Evolutionary conservation across 2,888 invertebrate species (phyloP).

Genomic region (Toxonevra muliebris): DNA sequence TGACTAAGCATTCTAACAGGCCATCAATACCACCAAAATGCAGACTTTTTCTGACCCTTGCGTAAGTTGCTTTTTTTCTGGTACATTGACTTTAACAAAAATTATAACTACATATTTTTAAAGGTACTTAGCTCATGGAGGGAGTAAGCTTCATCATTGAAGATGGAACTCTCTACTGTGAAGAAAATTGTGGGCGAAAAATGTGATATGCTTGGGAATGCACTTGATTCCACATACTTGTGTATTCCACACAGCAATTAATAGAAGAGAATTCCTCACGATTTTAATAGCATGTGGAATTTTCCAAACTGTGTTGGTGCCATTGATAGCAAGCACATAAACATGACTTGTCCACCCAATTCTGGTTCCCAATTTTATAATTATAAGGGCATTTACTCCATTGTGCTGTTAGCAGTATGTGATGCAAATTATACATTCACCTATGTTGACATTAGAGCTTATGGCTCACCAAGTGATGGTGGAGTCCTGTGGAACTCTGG

Average conservation of each 20-base stretch:
- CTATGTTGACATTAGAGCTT: slow-evolving; percentile 29
- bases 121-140: no score
- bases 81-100: not conserved
- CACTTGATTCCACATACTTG: not conserved
- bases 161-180: not conserved
- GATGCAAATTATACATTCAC: slow-evolving; percentile 31
- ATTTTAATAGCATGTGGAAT: no score
- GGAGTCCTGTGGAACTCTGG: slow-evolving; percentile 34
- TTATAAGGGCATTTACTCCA: slow-evolving; percentile 27
- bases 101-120: not conserved
- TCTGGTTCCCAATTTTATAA: no score
- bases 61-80: not conserved
- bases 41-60: no score
- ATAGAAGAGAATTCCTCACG: no score
- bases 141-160: not conserved
- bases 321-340: no score
- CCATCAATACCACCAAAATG: not conserved
- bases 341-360: no score
- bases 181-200: not conserved
- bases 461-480: slow-evolving; percentile 28
- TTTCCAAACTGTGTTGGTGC: no score
- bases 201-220: not conserved
- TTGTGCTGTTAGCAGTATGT: slow-evolving; percentile 19
- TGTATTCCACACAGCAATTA: not conserved
- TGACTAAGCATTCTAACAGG: not conserved